Base-by-base conservation (phyloP, 2,113 vertebrate genomes). In the Sceloporus tristichus region DNA sequence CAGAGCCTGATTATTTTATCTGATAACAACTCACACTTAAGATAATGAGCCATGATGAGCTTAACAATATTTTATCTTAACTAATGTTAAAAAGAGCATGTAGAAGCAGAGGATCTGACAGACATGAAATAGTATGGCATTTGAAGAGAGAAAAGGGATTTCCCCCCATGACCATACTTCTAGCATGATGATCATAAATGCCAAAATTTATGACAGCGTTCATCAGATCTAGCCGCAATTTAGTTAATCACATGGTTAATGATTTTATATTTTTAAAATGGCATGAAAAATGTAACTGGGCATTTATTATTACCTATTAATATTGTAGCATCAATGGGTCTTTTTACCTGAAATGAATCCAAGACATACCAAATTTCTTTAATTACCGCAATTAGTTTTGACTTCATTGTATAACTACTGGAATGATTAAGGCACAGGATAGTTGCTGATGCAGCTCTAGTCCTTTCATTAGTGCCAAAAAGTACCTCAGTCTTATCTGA, bases 211-310 rank as follows among this genome's bases (percentile, higher is more conserved):
- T 93, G 92, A 93, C 89, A 92, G 84, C 93, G 94, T 94, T 81
- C 59, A 92, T 94, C 87, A 91, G 82, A 10, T 11, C 92, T 92
- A 96, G 95, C 92, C 90, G 88, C 87, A 95, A 95, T 93, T 76
- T 91, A 94, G 94, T 96, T 95, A 96, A 96, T 95, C 94, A 92
- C 90, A 91, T 95, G 87, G 94, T 91, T 96, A 95, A 96, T 77
- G 86, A 95, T 92, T 91, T 93, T 94, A 91, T 85, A 93, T 91
- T n/a, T 84, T 54, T 93, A 94, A 91, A 38, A 82, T 1, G 91
- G 65, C 86, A 87, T 90, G 91, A 93, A 95, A 95, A 95, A 93
- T 95, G 92, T 53, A 91, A 90, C 92, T 90, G 29, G 83, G 93
- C 79, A 23, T 4, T 48, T 48, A 90, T 93, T 65, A 86, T 91